Evolutionary conservation across 2,797 vertebrate species (phyloP).

Genomic region (Phrynocephalus guinanensis): DNA sequence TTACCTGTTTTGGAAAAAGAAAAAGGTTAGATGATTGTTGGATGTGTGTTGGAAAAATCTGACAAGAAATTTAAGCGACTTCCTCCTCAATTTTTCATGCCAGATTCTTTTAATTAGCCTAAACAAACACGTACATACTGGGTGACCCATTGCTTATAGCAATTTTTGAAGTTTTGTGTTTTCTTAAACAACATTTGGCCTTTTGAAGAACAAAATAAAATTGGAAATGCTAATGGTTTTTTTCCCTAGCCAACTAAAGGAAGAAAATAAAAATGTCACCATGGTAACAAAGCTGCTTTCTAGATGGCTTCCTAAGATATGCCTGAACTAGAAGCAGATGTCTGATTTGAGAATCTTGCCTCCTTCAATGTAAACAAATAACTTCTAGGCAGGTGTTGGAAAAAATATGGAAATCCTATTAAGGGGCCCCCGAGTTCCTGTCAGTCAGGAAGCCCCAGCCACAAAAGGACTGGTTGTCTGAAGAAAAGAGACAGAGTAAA

Average conservation of each 20-base stretch:
- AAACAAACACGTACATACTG: slow-evolving; percentile 66
- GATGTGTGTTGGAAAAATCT: slow-evolving; percentile 49
- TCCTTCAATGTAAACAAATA: slow-evolving; percentile 88
- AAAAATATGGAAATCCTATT: slow-evolving; percentile 90
- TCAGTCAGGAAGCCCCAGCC: slow-evolving; percentile 81
- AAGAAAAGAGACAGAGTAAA: slow-evolving; percentile 82
- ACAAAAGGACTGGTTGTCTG: slow-evolving; percentile 82
- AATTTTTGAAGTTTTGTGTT: slow-evolving; percentile 73
- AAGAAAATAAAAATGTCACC: slow-evolving; percentile 85
- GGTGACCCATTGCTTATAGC: slow-evolving; percentile 66
- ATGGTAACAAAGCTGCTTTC: slow-evolving; percentile 87
- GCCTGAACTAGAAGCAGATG: slow-evolving; percentile 85
- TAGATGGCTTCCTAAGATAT: slow-evolving; percentile 86
- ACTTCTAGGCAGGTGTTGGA: slow-evolving; percentile 89
- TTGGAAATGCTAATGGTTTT: slow-evolving; percentile 85
- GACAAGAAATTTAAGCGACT: slow-evolving; percentile 18
- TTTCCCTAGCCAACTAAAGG: slow-evolving; percentile 74
- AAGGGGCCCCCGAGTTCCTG: slow-evolving; percentile 80
- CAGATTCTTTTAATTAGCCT: slow-evolving; percentile 66
- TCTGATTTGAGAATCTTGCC: slow-evolving; percentile 84
- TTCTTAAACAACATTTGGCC: slow-evolving; percentile 78
- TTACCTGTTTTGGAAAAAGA: background rate
- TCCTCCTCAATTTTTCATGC: slow-evolving; percentile 52
- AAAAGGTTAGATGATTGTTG: background rate
- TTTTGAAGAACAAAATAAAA: slow-evolving; percentile 83